These are phyloP conservation scores for Hirudinaria manillensis DNA, from an alignment of 2,888 invertebrate species.

Conservation along the genomic window DNA sequence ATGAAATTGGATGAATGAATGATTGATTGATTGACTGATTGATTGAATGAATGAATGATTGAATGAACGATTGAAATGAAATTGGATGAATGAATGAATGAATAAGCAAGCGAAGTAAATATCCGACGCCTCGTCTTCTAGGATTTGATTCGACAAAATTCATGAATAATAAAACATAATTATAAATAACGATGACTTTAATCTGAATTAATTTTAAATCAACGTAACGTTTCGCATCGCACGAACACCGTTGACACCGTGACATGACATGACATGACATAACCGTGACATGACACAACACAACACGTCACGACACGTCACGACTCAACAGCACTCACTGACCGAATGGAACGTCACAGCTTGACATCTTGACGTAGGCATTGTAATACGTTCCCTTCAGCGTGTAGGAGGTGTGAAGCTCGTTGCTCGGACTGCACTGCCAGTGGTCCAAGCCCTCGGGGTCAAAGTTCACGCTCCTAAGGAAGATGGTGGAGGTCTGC, in stretches of 20 bases:
- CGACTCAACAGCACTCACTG: not conserved
- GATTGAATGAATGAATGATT: not conserved
- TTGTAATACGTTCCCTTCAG: conserved; percentile 37
- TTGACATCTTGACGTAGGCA: conserved; percentile 35
- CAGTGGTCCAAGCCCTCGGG: conserved; percentile 34
- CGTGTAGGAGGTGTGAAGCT: conserved; percentile 32
- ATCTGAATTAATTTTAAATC: too few species aligned
- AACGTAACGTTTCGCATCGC: too few species aligned
- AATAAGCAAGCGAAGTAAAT: too few species aligned
- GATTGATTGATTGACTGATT: not conserved
- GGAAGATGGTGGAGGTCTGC: conserved; percentile 33
- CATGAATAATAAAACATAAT: too few species aligned
- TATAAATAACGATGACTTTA: too few species aligned
- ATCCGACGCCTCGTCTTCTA: too few species aligned
- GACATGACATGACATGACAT: too few species aligned
- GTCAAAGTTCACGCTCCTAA: conserved; percentile 37
- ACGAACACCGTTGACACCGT: too few species aligned
- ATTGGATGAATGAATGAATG: not conserved
- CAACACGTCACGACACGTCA: too few species aligned
- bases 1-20: not conserved
- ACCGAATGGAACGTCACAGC: conserved; percentile 34
- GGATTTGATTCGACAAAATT: too few species aligned
- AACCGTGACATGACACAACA: too few species aligned
- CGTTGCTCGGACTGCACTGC: conserved; percentile 30
- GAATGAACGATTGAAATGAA: not conserved